phyloP scores from a whole-genome alignment of 35 echinoderm and acorn worm species.

The Ptychodera flava region DNA sequence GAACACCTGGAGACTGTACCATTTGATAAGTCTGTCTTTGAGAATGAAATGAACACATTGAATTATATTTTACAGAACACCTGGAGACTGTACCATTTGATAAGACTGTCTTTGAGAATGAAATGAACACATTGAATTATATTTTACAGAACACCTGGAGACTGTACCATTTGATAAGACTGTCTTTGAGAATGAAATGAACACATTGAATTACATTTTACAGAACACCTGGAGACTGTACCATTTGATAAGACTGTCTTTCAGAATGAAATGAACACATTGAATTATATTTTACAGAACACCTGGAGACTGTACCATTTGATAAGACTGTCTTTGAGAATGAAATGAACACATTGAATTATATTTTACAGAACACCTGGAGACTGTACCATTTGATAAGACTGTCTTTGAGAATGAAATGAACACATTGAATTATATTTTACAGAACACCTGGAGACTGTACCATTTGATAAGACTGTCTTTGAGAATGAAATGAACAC shows the following conservation, averaged over 20 bases:
- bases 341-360: too few species aligned
- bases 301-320: too few species aligned
- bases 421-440: constrained; percentile 11
- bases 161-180: constrained; percentile 38
- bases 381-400: neutral
- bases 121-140: constrained; percentile 11
- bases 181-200: constrained; percentile 44
- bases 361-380: neutral
- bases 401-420: neutral
- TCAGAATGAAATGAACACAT: too few species aligned
- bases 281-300: too few species aligned
- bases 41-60: too few species aligned
- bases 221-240: too few species aligned
- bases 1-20: too few species aligned
- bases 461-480: constrained; percentile 34
- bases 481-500: constrained; percentile 41
- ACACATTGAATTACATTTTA: constrained; percentile 27
- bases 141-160: constrained; percentile 23
- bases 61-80: neutral
- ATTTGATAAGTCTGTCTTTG: too few species aligned
- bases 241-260: too few species aligned
- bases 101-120: neutral
- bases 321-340: too few species aligned
- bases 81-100: neutral
- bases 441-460: constrained; percentile 27